phyloP scores from a whole-genome alignment of 1,140 invertebrate species.

The Drosophila ogumai region DNA sequence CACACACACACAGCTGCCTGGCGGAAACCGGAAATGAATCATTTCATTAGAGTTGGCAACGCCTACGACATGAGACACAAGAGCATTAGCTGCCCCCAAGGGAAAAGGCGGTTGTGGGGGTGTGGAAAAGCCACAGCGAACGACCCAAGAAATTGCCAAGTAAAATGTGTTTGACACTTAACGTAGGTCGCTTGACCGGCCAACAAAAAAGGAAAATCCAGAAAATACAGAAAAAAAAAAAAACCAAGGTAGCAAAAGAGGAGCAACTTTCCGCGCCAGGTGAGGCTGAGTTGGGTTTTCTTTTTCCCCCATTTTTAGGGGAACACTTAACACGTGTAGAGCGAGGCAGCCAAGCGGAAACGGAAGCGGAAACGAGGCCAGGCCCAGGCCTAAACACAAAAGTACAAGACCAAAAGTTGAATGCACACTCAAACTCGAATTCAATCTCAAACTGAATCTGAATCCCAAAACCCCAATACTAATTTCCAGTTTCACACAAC shows the following conservation, averaged over 20 bases:
- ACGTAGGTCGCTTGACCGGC: constrained; percentile 71
- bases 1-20: constrained; percentile 16
- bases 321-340: constrained; percentile 51
- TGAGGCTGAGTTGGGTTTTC: constrained; percentile 7
- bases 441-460: not conserved
- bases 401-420: too few species aligned
- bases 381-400: not conserved
- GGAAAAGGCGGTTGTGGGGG: not conserved
- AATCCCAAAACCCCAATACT: constrained; percentile 7
- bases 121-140: constrained; percentile 37
- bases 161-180: constrained; percentile 81
- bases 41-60: constrained; percentile 83
- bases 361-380: constrained; percentile 30
- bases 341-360: constrained; percentile 29
- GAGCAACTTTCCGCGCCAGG: constrained; percentile 20
- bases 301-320: constrained; percentile 1
- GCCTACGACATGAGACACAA: constrained; percentile 76
- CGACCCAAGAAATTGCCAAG: constrained; percentile 78
- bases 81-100: constrained; percentile 49
- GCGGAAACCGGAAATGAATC: constrained; percentile 80
- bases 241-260: not conserved
- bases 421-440: not conserved
- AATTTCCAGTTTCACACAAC: not conserved
- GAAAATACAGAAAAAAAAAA: not conserved
- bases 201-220: constrained; percentile 1